Conservation (phyloP, 2,113 vertebrate genomes). For the Saccopteryx bilineata region DNA sequence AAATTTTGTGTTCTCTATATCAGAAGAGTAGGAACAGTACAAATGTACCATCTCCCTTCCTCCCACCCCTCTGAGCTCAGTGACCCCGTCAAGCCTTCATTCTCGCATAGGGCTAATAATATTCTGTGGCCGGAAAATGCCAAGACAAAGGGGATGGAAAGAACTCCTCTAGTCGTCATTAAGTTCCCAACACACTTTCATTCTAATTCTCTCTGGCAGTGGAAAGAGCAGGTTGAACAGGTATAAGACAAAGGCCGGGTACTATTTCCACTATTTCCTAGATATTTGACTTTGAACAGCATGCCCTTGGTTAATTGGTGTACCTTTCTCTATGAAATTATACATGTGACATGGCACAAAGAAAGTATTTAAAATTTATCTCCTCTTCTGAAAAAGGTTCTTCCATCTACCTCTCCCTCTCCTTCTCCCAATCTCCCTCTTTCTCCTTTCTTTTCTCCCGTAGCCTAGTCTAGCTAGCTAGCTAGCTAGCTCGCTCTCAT, state of each 20-base stretch:
- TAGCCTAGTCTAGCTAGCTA: background rate
- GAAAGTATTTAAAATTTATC: background rate
- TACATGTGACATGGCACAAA: background rate
- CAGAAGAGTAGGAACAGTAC: background rate
- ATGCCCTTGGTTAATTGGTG: background rate
- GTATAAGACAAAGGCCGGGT: background rate
- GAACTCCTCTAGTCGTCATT: background rate
- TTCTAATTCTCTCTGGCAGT: background rate
- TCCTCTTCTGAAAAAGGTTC: background rate
- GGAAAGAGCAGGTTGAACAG: background rate
- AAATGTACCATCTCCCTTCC: background rate
- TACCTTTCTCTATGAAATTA: background rate
- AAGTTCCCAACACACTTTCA: background rate
- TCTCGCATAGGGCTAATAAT: background rate
- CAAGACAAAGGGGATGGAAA: background rate
- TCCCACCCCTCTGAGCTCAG: background rate
- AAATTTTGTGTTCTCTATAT: background rate
- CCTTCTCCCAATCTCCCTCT: background rate
- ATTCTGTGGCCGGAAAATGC: background rate
- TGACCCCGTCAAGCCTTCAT: background rate
- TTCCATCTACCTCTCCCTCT: background rate
- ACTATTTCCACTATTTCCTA: background rate
- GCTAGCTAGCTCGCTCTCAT: background rate
- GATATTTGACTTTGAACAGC: background rate
- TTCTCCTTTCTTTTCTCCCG: background rate